Conservation (phyloP, 2,888 invertebrate species). For the Drosophila dives region DNA sequence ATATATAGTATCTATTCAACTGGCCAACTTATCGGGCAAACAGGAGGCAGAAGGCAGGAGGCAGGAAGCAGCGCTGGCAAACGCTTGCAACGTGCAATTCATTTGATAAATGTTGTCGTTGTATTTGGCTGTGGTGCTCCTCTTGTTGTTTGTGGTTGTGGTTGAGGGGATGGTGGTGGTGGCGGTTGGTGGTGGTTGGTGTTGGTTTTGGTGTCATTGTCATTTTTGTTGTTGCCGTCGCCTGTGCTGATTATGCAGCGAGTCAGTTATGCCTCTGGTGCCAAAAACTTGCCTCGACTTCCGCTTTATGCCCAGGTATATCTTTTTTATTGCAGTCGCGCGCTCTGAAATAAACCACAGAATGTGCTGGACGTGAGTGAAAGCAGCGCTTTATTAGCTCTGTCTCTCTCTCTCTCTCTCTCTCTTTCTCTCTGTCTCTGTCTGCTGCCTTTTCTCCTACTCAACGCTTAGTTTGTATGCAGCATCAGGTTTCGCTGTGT, state of each 20-base stretch:
- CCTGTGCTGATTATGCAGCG: constrained; percentile 71
- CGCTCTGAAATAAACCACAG: constrained; percentile 63
- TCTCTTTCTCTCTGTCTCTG: neutral
- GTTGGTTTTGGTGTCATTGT: constrained; percentile 20
- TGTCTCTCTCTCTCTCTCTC: neutral
- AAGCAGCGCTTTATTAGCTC: constrained; percentile 1
- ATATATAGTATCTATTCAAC: constrained; percentile 24
- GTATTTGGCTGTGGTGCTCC: constrained; percentile 28
- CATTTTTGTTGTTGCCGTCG: constrained; percentile 38
- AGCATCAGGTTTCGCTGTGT: constrained; percentile 75
- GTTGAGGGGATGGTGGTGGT: neutral
- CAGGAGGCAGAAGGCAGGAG: constrained; percentile 53
- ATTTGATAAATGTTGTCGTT: constrained; percentile 75
- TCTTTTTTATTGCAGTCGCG: constrained; percentile 75
- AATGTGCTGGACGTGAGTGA: constrained; percentile 32
- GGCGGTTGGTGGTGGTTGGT: neutral
- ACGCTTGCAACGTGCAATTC: constrained; percentile 76
- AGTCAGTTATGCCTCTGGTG: constrained; percentile 52
- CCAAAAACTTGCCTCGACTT: constrained; percentile 69
- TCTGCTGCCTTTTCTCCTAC: constrained; percentile 9
- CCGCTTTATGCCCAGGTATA: constrained; percentile 54
- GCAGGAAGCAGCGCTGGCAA: constrained; percentile 67
- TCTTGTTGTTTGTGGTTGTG: constrained; percentile 7
- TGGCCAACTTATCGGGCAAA: constrained; percentile 53
- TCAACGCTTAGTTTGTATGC: constrained; percentile 68